phyloP scores from a whole-genome alignment of 2,888 invertebrate species.

The Drosophila colorata region DNA sequence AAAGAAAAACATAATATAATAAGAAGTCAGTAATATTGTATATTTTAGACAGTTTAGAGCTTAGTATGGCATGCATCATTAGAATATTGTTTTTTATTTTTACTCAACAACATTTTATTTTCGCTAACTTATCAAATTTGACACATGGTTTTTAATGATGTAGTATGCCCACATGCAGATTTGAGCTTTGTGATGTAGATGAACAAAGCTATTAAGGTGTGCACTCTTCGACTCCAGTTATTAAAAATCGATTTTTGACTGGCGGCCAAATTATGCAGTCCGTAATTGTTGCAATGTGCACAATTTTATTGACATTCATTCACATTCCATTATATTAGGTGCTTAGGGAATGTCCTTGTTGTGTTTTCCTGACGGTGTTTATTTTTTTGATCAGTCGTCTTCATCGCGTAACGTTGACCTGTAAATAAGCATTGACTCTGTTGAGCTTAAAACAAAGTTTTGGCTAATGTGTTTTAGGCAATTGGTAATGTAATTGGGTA shows the following conservation, averaged over 20 bases:
- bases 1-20: no score
- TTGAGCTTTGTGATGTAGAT: no score
- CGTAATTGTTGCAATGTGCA: slow-evolving; percentile 14
- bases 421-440: slow-evolving; percentile 4
- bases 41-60: no score
- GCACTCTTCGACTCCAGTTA: slow-evolving; percentile 18
- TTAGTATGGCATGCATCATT: no score
- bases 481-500: neutral
- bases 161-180: no score
- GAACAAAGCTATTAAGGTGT: neutral
- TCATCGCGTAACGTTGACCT: neutral
- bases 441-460: slow-evolving; percentile 2
- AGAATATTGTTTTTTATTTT: no score
- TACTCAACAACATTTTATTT: no score
- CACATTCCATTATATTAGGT: neutral
- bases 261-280: slow-evolving; percentile 34
- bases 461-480: slow-evolving; percentile 7
- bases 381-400: slow-evolving; percentile 10
- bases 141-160: no score
- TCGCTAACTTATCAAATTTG: no score
- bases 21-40: no score
- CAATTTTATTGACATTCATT: slow-evolving; percentile 54
- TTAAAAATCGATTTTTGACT: slow-evolving; percentile 68
- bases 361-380: no score
- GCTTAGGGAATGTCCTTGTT: no score